Base-by-base conservation (phyloP, 2,113 vertebrate genomes). In the Falcunculus frontatus region DNA sequence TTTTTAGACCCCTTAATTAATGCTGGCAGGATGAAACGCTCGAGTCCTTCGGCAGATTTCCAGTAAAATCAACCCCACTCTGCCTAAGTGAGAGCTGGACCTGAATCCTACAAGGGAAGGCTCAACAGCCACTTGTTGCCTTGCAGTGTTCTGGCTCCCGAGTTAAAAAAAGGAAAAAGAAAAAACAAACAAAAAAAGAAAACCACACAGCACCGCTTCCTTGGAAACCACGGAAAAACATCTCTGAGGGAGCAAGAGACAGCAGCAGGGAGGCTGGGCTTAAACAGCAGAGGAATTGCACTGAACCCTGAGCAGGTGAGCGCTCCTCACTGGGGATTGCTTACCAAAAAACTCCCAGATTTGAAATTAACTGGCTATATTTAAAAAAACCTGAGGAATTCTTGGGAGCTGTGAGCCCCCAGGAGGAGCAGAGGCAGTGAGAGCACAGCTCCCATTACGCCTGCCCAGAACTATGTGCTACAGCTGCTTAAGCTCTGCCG, bases 1-100 rank as follows among this genome's bases (percentile, higher is more conserved):
- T 46, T 84, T 96, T 92, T 16, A 92, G 84, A 60, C 8, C 78
- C 70, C 56, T 92, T 77, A 84, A 93, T 94, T 90, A 96, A 88
- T 6, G 44, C 47, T 89, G 87, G 87, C 89, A 84, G 69, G 57
- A 85, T 76, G 30, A 56, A 87, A 91, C 3, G 20, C 57, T 79
- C 0, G 79, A 80, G 55, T 74, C 68, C 42, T 84, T 63, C 0
- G 12, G 93, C 87, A 76, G n/a, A 65, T 57, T 83, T 60, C 81
- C 94, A 90, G 84, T 32, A 22, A 94, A 92, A 90, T 37, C 82
- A 83, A 50, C 87, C 23, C 23, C 18, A 5, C 39, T 88, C 30
- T 70, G 63, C 63, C 68, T 27, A 14, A 93, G 69, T 25, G 83
- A 84, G 72, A 91, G 35, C 63, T 86, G 90, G 63, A 39, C 11